These are phyloP conservation scores for Stylophora pistillata DNA, from an alignment of 64 coral and sea anemone genomes.

Conservation along the genomic window DNA sequence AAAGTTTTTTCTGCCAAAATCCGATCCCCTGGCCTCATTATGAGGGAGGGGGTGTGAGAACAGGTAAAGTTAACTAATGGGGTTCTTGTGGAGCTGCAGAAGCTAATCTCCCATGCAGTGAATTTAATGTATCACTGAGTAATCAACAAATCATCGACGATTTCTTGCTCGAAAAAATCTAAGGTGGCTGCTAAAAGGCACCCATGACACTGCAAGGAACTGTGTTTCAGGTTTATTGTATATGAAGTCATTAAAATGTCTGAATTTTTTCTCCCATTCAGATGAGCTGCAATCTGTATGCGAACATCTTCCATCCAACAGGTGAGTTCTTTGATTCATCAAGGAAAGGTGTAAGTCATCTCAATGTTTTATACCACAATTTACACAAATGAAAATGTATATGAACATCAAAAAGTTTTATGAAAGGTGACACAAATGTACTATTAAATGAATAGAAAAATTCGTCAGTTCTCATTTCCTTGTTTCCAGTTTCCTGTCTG, in stretches of 20 bases:
- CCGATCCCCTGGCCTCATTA: too few species aligned
- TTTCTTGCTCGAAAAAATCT: background rate
- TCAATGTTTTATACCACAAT: background rate
- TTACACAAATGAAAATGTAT: background rate
- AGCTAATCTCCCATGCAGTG: too few species aligned
- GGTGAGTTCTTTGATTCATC: constrained; percentile 13
- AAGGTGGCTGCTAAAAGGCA: background rate
- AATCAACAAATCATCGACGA: background rate
- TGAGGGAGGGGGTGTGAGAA: too few species aligned
- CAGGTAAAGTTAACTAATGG: too few species aligned
- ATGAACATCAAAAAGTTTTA: background rate
- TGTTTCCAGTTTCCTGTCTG: too few species aligned
- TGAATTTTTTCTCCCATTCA: background rate
- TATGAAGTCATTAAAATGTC: background rate
- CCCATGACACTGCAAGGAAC: background rate
- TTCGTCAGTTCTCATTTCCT: too few species aligned
- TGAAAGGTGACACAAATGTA: background rate
- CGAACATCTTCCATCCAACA: constrained; percentile 39
- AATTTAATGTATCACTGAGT: background rate
- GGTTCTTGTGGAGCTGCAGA: too few species aligned
- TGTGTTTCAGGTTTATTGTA: background rate
- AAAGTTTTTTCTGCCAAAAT: too few species aligned
- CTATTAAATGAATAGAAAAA: too few species aligned
- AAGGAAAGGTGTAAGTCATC: background rate
- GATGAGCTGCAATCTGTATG: constrained; percentile 33